Evolutionary conservation across 2,797 vertebrate species (phyloP).

Genomic region (Cuniculus paca): DNA sequence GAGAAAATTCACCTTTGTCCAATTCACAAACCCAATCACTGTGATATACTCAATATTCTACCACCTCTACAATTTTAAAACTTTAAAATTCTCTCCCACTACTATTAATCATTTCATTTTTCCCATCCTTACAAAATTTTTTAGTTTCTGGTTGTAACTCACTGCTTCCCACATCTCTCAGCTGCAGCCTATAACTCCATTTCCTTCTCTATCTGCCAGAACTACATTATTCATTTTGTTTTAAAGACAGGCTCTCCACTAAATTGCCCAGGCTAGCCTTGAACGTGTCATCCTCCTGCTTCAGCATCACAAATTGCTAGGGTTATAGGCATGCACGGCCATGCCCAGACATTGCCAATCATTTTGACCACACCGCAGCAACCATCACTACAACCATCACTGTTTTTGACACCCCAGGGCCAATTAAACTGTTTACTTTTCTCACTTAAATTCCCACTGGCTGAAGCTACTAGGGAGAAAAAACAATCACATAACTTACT

Average conservation of each 20-base stretch:
- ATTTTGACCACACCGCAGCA: background rate
- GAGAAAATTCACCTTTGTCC: background rate
- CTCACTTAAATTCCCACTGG: background rate
- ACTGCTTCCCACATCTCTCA: background rate
- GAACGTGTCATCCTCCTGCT: background rate
- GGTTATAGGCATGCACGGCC: background rate
- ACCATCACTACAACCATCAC: background rate
- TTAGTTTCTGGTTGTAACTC: background rate
- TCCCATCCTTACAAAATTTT: background rate
- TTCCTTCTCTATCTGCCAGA: background rate
- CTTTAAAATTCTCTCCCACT: conserved; percentile 14
- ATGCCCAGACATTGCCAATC: background rate
- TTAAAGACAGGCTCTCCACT: background rate
- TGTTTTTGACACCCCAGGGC: background rate
- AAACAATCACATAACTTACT: background rate
- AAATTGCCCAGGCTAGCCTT: background rate
- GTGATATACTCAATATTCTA: background rate
- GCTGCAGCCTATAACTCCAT: background rate
- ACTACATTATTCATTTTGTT: background rate
- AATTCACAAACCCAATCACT: background rate
- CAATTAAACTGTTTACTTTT: conserved; percentile 9
- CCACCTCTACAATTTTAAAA: conserved; percentile 2
- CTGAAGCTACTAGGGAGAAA: background rate
- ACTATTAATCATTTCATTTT: conserved; percentile 11
- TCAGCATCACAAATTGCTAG: background rate